Base-by-base conservation (phyloP, 1,140 invertebrate species). In the Saccostrea glomerata region DNA sequence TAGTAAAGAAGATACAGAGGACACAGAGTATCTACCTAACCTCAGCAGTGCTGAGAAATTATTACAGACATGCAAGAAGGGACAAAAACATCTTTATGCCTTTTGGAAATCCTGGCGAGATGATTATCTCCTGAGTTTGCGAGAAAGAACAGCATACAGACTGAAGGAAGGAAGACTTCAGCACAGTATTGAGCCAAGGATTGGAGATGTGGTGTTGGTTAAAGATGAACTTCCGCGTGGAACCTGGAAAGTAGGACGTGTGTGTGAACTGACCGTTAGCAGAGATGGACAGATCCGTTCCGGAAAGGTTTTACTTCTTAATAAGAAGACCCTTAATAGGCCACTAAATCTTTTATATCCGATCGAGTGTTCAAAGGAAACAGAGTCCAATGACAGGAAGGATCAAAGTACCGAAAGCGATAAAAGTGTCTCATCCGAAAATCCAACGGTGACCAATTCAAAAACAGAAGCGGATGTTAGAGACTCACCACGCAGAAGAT, bases 21-120 rank as follows among this genome's bases (percentile, higher is more conserved):
- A n/a, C n/a, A n/a, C n/a, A n/a, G n/a, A n/a, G n/a, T n/a, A n/a
- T n/a, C n/a, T n/a, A n/a, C n/a, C n/a, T n/a, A n/a, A n/a, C n/a
- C n/a, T n/a, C n/a, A n/a, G n/a, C n/a, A n/a, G n/a, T n/a, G n/a
- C n/a, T n/a, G n/a, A n/a, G n/a, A n/a, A n/a, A n/a, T n/a, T n/a
- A n/a, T n/a, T n/a, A n/a, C n/a, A n/a, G n/a, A n/a, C n/a, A n/a
- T n/a, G n/a, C 6, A 56, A 56, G 13, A 56, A 56, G 13, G 55
- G 55, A 56, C 6, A 13, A 13, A 56, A 56, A 56, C 55, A 56
- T 13, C 13, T 7, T 7, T 30, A 70, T 54, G 3, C 36, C 30
- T 87, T 87, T 82, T 87, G 82, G 86, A 83, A 87, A 84, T 12
- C 77, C 3, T 87, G 86, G 77, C 20, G 30, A 36, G 85, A 89